Evolutionary conservation across 2,888 invertebrate species (phyloP).

Genomic region (Dysmachus trigonus): DNA sequence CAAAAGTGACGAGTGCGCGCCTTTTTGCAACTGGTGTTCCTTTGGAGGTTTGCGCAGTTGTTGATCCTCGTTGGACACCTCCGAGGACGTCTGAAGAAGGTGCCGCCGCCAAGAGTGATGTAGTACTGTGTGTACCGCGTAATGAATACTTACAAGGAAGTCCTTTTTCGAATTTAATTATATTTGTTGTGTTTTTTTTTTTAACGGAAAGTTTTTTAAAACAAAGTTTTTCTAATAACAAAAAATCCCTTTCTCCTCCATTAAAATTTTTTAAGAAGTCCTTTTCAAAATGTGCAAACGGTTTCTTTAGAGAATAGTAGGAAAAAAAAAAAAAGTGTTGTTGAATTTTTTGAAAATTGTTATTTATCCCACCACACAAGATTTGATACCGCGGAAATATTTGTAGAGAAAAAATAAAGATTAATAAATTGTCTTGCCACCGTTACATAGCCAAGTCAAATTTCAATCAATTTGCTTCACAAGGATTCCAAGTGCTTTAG

Average conservation of each 20-base stretch:
- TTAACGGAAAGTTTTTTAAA: neutral
- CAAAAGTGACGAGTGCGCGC: slow-evolving; percentile 10
- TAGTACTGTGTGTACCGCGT: neutral
- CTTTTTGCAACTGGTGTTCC: slow-evolving; percentile 39
- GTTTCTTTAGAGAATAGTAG: slow-evolving; percentile 18
- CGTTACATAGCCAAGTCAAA: neutral
- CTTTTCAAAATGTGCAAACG: slow-evolving; percentile 5
- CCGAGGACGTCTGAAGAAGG: neutral
- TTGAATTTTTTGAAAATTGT: slow-evolving; percentile 23
- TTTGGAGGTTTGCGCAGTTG: slow-evolving; percentile 30
- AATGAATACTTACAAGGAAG: neutral
- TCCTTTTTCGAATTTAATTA: neutral
- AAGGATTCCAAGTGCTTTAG: neutral
- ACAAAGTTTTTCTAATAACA: neutral
- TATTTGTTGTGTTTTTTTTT: too few relatives aligned
- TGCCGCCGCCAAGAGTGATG: neutral
- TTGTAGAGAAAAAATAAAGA: neutral
- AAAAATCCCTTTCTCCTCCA: neutral
- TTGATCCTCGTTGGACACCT: neutral
- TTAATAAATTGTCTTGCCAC: neutral
- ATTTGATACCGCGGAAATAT: slow-evolving; percentile 23
- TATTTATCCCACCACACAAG: slow-evolving; percentile 14
- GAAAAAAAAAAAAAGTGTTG: slow-evolving; percentile 28
- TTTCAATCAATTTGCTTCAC: neutral
- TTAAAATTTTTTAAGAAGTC: neutral